Conservation (phyloP, 2,888 invertebrate species). For the Drosophila helvetica region DNA sequence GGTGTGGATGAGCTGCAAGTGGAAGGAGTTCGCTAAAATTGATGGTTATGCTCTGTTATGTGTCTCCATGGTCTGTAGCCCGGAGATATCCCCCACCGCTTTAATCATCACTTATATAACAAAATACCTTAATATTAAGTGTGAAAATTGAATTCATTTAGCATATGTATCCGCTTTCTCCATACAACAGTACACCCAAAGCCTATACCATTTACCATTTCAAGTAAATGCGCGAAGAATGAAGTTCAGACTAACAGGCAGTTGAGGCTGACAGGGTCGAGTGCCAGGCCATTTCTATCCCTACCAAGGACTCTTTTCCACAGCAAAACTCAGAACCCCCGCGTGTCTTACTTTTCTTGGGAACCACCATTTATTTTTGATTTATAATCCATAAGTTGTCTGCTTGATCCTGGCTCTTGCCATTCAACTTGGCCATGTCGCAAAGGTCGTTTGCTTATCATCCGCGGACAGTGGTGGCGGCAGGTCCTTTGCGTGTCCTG, state of each 20-base stretch:
- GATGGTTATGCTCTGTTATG: not conserved
- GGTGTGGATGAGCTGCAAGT: slow-evolving; percentile 85
- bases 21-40: not conserved
- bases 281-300: not conserved
- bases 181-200: not conserved
- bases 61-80: too few species aligned
- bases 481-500: slow-evolving; percentile 61
- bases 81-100: not conserved
- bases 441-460: slow-evolving; percentile 71
- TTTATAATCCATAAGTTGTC: slow-evolving; percentile 11
- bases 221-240: not conserved
- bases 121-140: too few species aligned
- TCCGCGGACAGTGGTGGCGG: slow-evolving; percentile 26
- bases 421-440: slow-evolving; percentile 63
- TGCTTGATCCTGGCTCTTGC: slow-evolving; percentile 30
- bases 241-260: not conserved
- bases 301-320: not conserved
- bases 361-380: slow-evolving; percentile 1
- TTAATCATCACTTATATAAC: too few species aligned
- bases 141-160: too few species aligned
- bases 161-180: not conserved
- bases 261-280: not conserved
- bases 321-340: not conserved
- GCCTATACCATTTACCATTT: not conserved
- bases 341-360: not conserved